A percentile compares a stretch with the other conserved stretches of the same genome.
Conservation (phyloP, 2,797 vertebrate genomes). For the Toxotes lorentzi region DNA sequence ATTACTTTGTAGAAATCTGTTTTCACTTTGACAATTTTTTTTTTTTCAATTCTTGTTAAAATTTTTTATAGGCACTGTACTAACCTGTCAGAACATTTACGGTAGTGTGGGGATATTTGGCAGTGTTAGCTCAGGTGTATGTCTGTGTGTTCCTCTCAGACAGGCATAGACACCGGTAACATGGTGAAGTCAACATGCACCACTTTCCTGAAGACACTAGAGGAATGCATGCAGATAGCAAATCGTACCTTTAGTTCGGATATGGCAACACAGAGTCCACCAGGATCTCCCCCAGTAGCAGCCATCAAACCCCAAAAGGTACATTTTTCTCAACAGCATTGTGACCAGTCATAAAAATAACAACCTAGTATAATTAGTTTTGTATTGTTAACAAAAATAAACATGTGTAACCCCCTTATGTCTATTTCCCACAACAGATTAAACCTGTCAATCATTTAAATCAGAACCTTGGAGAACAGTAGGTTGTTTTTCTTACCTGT, state of each 20-base stretch:
- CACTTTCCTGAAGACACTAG: conserved; percentile 97
- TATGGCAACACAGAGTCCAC: conserved; percentile 86
- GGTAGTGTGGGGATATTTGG: not conserved
- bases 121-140: not conserved
- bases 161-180: conserved; percentile 88
- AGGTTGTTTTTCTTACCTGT: conserved; percentile 65
- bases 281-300: conserved; percentile 91
- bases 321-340: conserved; percentile 25
- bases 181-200: conserved; percentile 96
- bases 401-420: not conserved
- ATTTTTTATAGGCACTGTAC: no score
- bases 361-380: not conserved
- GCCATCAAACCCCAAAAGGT: conserved; percentile 93
- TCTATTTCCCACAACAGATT: conserved; percentile 82
- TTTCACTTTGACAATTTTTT: no score
- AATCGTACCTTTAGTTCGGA: conserved; percentile 92
- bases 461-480: conserved; percentile 90
- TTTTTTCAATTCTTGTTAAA: no score
- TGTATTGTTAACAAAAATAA: conserved; percentile 9
- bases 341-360: not conserved
- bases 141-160: conserved; percentile 65
- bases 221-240: conserved; percentile 99
- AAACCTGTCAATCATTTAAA: conserved; percentile 88
- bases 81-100: not conserved
- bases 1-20: no score